Percentiles rank a stretch among this genome's conserved stretches.
These are phyloP conservation scores for Crematogaster levior DNA, from an alignment of 2,888 invertebrate species.

Conservation along the genomic window DNA sequence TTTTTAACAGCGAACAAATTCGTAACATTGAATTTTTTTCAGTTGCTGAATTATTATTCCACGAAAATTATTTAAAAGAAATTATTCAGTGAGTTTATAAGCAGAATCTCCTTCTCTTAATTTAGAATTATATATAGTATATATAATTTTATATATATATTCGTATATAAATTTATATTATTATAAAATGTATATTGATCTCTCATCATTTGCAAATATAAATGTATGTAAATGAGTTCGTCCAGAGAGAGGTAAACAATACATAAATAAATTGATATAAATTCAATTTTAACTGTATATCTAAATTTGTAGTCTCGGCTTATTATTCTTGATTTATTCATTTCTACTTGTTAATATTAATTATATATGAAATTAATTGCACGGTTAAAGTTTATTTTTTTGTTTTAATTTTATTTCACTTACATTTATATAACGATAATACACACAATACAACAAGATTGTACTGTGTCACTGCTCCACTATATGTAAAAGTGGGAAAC, in stretches of 20 bases:
- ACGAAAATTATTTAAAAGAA: neutral
- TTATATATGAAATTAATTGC: conserved; percentile 13
- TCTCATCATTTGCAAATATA: neutral
- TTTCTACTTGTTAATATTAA: conserved; percentile 41
- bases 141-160: too few species aligned
- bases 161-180: too few species aligned
- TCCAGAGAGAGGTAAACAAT: neutral
- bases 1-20: neutral
- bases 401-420: neutral
- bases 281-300: conserved; percentile 30
- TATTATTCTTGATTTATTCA: conserved; percentile 26
- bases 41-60: neutral
- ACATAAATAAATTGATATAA: conserved; percentile 29
- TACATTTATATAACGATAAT: neutral
- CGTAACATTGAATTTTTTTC: conserved; percentile 1
- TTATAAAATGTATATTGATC: conserved; percentile 15
- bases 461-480: neutral
- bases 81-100: neutral
- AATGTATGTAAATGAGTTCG: conserved; percentile 32
- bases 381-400: conserved; percentile 1
- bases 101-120: neutral
- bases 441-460: too few species aligned
- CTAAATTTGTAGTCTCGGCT: conserved; percentile 29
- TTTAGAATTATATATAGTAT: neutral
- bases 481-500: neutral